These are phyloP conservation scores for Melozone crissalis DNA, from an alignment of 2,113 vertebrate species.

Conservation along the genomic window DNA sequence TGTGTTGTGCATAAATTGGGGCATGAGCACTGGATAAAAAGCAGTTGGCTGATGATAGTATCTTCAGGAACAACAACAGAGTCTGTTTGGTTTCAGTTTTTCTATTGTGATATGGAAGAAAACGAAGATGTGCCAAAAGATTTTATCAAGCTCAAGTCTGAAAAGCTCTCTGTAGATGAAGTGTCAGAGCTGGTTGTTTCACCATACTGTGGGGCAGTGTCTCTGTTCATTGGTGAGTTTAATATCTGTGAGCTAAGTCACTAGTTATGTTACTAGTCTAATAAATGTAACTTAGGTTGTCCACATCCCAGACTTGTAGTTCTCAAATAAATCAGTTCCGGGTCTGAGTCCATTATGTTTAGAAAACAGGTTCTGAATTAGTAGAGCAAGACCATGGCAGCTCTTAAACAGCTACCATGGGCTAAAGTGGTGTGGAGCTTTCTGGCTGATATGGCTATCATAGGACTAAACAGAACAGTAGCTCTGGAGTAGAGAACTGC, in stretches of 20 bases:
- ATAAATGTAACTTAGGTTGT: neutral
- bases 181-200: constrained; percentile 80
- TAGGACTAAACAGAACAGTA: neutral
- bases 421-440: neutral
- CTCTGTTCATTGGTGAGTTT: constrained; percentile 88
- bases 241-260: neutral
- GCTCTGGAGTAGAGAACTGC: neutral
- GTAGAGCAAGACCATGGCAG: neutral
- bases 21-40: neutral
- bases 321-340: neutral
- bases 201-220: constrained; percentile 85
- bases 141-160: constrained; percentile 79
- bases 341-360: neutral
- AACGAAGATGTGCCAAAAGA: constrained; percentile 69
- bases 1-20: neutral
- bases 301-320: neutral
- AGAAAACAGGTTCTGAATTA: neutral
- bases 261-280: neutral
- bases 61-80: neutral
- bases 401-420: neutral
- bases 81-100: constrained; percentile 33
- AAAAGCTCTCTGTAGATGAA: constrained; percentile 83
- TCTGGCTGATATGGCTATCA: neutral
- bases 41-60: neutral
- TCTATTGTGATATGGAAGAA: constrained; percentile 52